These are phyloP conservation scores for Neodon shergylaensis DNA, from an alignment of 2,113 vertebrate species.

Conservation along the genomic window DNA sequence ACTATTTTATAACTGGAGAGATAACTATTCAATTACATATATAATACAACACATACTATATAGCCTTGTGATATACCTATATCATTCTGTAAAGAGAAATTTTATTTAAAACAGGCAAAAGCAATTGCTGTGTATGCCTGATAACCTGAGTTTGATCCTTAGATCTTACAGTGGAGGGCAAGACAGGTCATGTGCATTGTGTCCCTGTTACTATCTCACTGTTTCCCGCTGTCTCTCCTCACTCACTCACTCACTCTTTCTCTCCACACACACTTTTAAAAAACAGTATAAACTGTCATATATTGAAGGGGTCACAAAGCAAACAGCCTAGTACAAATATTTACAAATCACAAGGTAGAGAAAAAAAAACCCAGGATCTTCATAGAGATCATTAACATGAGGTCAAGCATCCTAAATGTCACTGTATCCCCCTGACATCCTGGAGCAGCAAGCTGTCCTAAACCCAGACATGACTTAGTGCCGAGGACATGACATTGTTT, in stretches of 20 bases:
- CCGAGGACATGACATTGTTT: not conserved
- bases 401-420: slow-evolving; percentile 2
- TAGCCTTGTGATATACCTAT: not conserved
- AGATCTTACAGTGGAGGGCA: not conserved
- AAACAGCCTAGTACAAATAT: slow-evolving; percentile 40
- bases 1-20: slow-evolving; percentile 8
- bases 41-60: not conserved
- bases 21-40: not conserved
- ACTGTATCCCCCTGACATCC: not conserved
- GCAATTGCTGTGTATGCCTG: not conserved
- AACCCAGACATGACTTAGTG: not conserved
- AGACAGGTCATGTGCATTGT: not conserved
- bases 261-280: not conserved
- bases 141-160: not conserved
- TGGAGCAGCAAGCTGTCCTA: not conserved
- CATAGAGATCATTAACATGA: slow-evolving; percentile 10
- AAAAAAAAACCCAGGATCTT: not conserved
- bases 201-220: not conserved
- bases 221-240: not conserved
- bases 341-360: slow-evolving; percentile 38
- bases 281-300: slow-evolving; percentile 1
- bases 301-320: not conserved
- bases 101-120: not conserved
- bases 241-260: not conserved
- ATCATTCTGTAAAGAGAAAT: not conserved